Percentiles rank a stretch among this genome's conserved stretches.
phyloP scores from a whole-genome alignment of 1,140 invertebrate species.

The Aphelinus certus region DNA sequence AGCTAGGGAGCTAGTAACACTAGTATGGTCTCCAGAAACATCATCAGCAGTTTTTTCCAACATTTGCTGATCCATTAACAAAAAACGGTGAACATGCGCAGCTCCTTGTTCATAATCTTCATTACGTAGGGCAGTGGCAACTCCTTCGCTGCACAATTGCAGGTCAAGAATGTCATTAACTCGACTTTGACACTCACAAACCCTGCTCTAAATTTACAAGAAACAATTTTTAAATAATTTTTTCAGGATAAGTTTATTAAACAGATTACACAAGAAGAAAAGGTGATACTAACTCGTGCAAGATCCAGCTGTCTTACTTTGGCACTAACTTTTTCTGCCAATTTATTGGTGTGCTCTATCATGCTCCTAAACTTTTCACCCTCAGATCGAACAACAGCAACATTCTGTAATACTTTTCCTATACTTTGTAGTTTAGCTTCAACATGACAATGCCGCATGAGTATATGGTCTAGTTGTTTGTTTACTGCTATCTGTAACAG shows the following conservation, averaged over 20 bases:
- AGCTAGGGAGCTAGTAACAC: constrained; percentile 79
- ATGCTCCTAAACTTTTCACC: constrained; percentile 81
- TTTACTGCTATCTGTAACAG: constrained; percentile 68
- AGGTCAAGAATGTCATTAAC: constrained; percentile 97
- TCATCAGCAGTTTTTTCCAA: constrained; percentile 82
- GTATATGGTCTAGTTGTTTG: constrained; percentile 70
- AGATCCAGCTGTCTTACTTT: constrained; percentile 95
- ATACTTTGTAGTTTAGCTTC: constrained; percentile 75
- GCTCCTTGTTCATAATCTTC: constrained; percentile 95
- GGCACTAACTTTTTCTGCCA: constrained; percentile 94
- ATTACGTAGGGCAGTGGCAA: constrained; percentile 88
- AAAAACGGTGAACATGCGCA: constrained; percentile 92
- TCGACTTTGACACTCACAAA: constrained; percentile 92
- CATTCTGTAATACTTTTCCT: constrained; percentile 74
- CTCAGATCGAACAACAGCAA: constrained; percentile 76
- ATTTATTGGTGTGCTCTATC: constrained; percentile 85
- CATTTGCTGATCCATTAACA: constrained; percentile 93
- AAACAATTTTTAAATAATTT: neutral
- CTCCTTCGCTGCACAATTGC: constrained; percentile 94
- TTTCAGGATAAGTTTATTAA: no score
- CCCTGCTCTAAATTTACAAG: constrained; percentile 75
- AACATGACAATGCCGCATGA: constrained; percentile 70
- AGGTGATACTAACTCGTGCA: constrained; percentile 78
- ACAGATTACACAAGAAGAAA: no score
- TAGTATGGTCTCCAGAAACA: constrained; percentile 75